Base-by-base conservation (phyloP, 2,113 vertebrate species). In the Phrynocephalus versicolor region DNA sequence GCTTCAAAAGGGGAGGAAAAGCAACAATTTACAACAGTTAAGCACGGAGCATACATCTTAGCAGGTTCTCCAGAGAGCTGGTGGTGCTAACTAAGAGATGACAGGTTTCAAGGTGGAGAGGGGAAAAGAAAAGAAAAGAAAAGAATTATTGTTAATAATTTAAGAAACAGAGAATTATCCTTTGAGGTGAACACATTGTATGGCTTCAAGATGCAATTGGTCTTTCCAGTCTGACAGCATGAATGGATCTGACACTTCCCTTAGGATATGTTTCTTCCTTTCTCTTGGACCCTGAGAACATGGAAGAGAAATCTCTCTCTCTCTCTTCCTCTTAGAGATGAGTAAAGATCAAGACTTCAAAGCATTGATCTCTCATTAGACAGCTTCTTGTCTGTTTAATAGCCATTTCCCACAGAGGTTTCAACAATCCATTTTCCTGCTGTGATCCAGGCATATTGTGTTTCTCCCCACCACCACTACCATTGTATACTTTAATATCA, bases 351-450 rank as follows among this genome's bases (percentile, higher is more conserved):
- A 79, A 65, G 62, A 69, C 58, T 79, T 79, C 67, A 83, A 79
- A 84, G 65, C 76, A 73, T 39, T 57, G n/a, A 79, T 79, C 58
- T 84, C 33, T 87, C 58, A 87, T 83, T 84, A 83, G 58, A 67
- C 1, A 16, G 67, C 4, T 30, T 27, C 57, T 83, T 83, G 41
- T 67, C 67, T 74, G 13, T 62, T 83, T 73, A 79, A 86, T 15
- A 58, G 33, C 73, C 76, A 83, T 87, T 83, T 83, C 58, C 85
- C 41, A 64, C 41, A 73, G 75, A 62, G 75, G 35, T 57, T 79
- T 83, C 33, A 87, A 83, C 77, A 87, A 64, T 64, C 45, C 10
- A 19, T 79, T 51, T 35, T 60, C 39, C 33, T 57, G 25, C 23
- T 74, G 15, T 30, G 58, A 86, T 81, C 70, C 74, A 58, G 70